Evolutionary conservation across 2,797 vertebrate genomes (phyloP).

Genomic region (Macropodus opercularis): DNA sequence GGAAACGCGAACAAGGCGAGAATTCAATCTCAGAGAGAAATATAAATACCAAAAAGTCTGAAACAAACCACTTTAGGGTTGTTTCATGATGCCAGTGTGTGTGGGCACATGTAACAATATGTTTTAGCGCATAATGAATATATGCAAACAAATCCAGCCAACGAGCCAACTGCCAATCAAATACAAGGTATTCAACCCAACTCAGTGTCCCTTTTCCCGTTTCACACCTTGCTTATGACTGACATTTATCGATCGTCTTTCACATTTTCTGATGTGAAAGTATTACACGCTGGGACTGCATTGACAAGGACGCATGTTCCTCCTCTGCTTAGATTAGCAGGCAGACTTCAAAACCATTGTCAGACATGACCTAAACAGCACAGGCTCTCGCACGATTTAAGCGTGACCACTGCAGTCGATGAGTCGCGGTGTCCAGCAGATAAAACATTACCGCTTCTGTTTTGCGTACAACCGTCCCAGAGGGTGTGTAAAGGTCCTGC

Average conservation of each 20-base stretch:
- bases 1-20: neutral
- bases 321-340: neutral
- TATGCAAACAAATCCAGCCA: conserved; percentile 31
- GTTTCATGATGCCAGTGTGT: too few relatives aligned
- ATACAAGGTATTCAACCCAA: too few relatives aligned
- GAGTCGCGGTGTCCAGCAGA: conserved; percentile 27
- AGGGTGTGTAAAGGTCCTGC: conserved; percentile 34
- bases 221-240: neutral
- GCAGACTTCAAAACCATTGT: neutral
- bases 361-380: too few relatives aligned
- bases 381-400: conserved; percentile 5
- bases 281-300: neutral
- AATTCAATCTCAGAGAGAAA: conserved; percentile 1
- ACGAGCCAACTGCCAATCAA: conserved; percentile 44
- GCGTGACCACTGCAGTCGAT: conserved; percentile 13
- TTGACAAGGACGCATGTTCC: neutral
- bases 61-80: too few relatives aligned
- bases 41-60: neutral
- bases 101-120: too few relatives aligned
- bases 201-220: neutral
- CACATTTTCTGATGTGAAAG: neutral
- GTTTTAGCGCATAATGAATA: too few relatives aligned
- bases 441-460: conserved; percentile 50
- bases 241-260: neutral
- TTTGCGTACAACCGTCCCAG: conserved; percentile 39